Evolutionary conservation across 2,113 vertebrate genomes (phyloP).

Genomic region (Eubucco bourcierii): DNA sequence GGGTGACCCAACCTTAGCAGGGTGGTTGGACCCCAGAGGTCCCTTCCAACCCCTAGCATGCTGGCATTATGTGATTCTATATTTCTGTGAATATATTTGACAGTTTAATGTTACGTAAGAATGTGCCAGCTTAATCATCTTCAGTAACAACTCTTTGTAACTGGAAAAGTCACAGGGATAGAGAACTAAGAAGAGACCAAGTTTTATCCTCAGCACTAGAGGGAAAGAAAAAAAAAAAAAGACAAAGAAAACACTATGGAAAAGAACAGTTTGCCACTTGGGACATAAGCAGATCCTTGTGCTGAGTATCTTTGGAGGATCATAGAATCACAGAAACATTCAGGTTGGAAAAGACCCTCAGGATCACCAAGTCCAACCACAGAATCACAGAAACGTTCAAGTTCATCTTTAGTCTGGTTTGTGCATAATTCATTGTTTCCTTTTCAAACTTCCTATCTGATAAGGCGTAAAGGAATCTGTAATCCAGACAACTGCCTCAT

Average conservation of each 20-base stretch:
- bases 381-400: too few relatives aligned
- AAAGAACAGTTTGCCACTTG: neutral
- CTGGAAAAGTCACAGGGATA: neutral
- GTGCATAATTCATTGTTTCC: neutral
- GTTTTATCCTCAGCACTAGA: neutral
- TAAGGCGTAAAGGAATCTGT: neutral
- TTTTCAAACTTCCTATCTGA: neutral
- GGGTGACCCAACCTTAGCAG: too few relatives aligned
- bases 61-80: too few relatives aligned
- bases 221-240: too few relatives aligned
- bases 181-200: neutral
- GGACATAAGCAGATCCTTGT: neutral
- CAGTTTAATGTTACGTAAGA: neutral
- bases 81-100: neutral
- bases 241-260: neutral
- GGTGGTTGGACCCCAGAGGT: too few relatives aligned
- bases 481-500: neutral
- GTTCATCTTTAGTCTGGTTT: neutral
- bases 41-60: too few relatives aligned
- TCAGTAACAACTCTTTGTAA: neutral
- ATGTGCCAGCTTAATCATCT: neutral
- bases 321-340: too few relatives aligned
- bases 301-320: accelerated
- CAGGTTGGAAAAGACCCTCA: too few relatives aligned
- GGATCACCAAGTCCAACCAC: too few relatives aligned